A percentile compares a stretch with the other conserved stretches of the same genome.
Evolutionary conservation across 1,140 invertebrate genomes (phyloP).

Genomic region (Ostrea edulis): DNA sequence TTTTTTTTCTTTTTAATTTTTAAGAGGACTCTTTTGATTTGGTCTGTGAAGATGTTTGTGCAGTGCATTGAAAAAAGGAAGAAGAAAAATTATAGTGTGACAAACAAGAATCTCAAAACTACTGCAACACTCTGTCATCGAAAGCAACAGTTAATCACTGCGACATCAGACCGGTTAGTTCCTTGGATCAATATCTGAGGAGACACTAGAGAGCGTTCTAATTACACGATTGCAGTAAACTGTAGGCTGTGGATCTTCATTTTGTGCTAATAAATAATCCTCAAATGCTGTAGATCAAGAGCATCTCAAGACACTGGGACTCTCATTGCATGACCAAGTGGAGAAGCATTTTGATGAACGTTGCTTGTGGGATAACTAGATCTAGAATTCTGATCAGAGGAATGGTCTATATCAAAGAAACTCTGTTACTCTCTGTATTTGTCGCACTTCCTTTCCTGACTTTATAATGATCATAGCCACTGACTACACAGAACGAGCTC

Average conservation of each 20-base stretch:
- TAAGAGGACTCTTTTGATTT: neutral
- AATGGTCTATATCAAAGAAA: neutral
- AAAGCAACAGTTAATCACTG: slow-evolving; percentile 34
- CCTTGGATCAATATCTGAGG: neutral
- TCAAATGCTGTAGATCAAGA: slow-evolving; percentile 23
- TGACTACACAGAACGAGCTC: neutral
- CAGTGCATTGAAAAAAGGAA: neutral
- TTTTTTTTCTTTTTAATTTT: neutral
- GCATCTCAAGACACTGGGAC: slow-evolving; percentile 14
- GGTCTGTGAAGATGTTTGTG: neutral
- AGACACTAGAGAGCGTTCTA: slow-evolving; percentile 26
- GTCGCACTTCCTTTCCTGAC: neutral
- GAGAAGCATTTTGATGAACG: neutral
- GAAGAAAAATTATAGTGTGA: neutral
- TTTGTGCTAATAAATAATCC: slow-evolving; percentile 33
- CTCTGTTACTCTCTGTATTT: neutral
- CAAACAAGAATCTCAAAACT: neutral
- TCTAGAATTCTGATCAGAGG: slow-evolving; percentile 15
- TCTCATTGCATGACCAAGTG: neutral
- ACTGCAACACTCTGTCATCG: neutral
- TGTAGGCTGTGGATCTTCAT: slow-evolving; percentile 17
- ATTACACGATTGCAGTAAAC: slow-evolving; percentile 26
- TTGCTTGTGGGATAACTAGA: slow-evolving; percentile 9
- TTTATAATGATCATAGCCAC: neutral
- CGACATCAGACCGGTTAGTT: neutral